Percentiles rank a stretch among this genome's conserved stretches.
Conservation (phyloP, 2,113 vertebrate genomes). For the Coturnix japonica region DNA sequence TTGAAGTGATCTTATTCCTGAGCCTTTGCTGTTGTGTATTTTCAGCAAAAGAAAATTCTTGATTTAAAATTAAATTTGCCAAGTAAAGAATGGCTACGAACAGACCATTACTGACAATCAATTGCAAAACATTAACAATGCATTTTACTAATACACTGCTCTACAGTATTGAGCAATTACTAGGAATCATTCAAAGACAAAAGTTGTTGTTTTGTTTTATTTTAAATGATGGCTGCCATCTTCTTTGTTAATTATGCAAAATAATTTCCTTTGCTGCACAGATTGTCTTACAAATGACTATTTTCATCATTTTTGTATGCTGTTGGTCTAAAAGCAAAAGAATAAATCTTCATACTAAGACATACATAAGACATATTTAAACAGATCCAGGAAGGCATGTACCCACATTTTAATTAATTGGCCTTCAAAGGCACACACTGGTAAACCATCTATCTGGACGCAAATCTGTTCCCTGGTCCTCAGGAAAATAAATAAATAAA, state of each 20-base stretch:
- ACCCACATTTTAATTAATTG: conserved; percentile 52
- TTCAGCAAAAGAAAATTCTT: background rate
- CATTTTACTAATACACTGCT: background rate
- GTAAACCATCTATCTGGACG: conserved; percentile 36
- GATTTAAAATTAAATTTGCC: background rate
- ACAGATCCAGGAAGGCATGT: background rate
- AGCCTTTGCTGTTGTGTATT: background rate
- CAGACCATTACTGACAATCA: background rate
- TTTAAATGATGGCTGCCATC: background rate
- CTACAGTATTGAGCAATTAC: background rate
- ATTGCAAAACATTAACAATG: background rate
- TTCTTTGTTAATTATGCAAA: background rate
- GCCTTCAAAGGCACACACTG: conserved; percentile 22
- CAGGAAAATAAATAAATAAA: background rate
- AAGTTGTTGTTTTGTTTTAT: background rate
- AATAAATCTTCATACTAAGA: background rate
- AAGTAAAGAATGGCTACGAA: background rate
- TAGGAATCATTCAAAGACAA: background rate
- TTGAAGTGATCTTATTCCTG: background rate
- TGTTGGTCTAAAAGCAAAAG: background rate
- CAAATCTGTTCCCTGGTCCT: conserved; percentile 26
- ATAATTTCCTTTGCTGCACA: background rate
- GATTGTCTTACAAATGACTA: background rate
- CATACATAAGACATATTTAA: conserved; percentile 28
- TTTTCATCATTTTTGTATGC: background rate